Percentiles rank a stretch among this genome's conserved stretches.
These are phyloP conservation scores for Dufourea novaeangliae DNA, from an alignment of 1,140 invertebrate species.

Conservation along the genomic window DNA sequence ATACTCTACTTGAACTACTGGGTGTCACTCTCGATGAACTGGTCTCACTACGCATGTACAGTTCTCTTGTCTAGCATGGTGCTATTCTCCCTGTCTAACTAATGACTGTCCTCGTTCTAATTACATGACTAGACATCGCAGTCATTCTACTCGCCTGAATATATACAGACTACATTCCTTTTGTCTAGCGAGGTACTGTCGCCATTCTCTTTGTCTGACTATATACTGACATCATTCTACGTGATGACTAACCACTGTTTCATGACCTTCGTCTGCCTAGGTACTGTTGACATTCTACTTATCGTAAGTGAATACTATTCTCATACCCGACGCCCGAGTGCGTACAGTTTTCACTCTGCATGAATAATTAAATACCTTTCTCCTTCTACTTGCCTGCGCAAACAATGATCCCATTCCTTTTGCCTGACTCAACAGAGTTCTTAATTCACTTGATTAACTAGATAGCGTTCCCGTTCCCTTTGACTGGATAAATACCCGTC, in stretches of 20 bases:
- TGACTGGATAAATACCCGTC: background rate
- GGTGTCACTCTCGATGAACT: too few species aligned
- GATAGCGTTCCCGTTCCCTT: background rate
- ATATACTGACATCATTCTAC: too few species aligned
- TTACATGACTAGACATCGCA: too few species aligned
- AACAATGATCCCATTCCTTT: background rate
- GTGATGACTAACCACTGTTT: too few species aligned
- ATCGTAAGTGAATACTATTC: background rate
- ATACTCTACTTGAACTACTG: too few species aligned
- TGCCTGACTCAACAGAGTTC: background rate
- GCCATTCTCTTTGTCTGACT: background rate
- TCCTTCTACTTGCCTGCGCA: background rate
- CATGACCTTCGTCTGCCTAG: background rate
- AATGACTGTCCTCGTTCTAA: too few species aligned
- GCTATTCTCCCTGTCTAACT: too few species aligned
- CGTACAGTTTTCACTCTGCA: background rate
- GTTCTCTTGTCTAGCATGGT: too few species aligned
- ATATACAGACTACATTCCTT: background rate
- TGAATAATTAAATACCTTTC: background rate
- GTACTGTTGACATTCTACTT: background rate
- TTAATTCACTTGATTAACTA: background rate
- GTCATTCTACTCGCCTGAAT: background rate
- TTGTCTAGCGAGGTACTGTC: background rate
- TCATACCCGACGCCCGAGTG: background rate
- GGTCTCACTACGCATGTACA: too few species aligned